These are phyloP conservation scores for Cepphus grylle DNA, from an alignment of 2,113 vertebrate species.

Conservation along the genomic window DNA sequence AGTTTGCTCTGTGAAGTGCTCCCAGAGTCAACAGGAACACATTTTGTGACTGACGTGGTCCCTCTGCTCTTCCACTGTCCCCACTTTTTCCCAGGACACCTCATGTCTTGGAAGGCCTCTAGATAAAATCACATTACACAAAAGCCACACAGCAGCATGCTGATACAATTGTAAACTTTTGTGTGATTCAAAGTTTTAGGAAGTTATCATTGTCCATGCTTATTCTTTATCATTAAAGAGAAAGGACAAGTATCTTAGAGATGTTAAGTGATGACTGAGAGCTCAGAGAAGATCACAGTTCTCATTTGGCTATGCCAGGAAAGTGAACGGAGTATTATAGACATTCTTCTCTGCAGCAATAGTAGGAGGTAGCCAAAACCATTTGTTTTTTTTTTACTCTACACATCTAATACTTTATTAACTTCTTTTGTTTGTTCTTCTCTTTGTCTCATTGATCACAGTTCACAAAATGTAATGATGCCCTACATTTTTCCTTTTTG, in stretches of 20 bases:
- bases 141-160: not conserved
- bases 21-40: fast-evolving
- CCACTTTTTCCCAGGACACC: fast-evolving
- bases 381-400: not conserved
- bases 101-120: not conserved
- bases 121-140: not conserved
- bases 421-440: not conserved
- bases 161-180: not conserved
- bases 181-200: not conserved
- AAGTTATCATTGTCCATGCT: not conserved
- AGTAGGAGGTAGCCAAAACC: fast-evolving
- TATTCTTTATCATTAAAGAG: not conserved
- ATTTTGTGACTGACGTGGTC: not conserved
- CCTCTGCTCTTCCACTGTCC: not conserved
- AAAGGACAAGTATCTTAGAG: not conserved
- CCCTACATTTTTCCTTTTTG: not conserved
- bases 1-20: not conserved
- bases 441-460: not conserved
- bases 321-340: fast-evolving
- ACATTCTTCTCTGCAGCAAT: not conserved
- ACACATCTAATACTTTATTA: not conserved
- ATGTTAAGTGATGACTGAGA: not conserved
- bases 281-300: not conserved
- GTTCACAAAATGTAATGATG: not conserved
- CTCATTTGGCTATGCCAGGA: not conserved